These are phyloP conservation scores for Catharus minimus DNA, from an alignment of 2,113 vertebrate species.

Conservation along the genomic window DNA sequence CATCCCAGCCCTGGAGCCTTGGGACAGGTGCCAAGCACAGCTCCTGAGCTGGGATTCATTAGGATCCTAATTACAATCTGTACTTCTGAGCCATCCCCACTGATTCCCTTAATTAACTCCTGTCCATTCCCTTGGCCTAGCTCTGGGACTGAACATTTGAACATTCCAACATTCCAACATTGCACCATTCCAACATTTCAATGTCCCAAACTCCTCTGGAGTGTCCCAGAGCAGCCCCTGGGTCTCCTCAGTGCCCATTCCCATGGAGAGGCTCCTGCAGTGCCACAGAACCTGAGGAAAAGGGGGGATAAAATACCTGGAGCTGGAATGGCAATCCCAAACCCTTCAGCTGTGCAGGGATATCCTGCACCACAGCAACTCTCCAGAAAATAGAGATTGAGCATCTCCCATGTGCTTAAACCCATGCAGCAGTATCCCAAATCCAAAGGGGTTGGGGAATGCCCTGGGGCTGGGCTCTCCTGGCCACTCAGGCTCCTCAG, in stretches of 20 bases:
- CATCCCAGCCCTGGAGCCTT: background rate
- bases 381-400: background rate
- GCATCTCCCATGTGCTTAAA: background rate
- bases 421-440: background rate
- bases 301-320: background rate
- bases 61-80: slow-evolving; percentile 46
- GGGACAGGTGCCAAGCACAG: background rate
- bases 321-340: background rate
- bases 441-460: background rate
- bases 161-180: too few species aligned
- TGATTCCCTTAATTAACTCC: background rate
- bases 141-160: background rate
- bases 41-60: background rate
- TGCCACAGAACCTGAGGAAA: background rate
- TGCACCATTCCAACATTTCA: background rate
- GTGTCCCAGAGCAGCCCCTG: accelerated
- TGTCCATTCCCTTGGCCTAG: background rate
- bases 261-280: accelerated
- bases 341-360: background rate
- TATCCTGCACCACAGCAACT: accelerated
- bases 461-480: accelerated
- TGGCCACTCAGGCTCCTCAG: background rate
- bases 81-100: background rate
- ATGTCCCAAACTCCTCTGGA: background rate
- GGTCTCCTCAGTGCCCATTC: background rate